Evolutionary conservation across 2,797 vertebrate species (phyloP).

Genomic region (Bradypodion pumilum): DNA sequence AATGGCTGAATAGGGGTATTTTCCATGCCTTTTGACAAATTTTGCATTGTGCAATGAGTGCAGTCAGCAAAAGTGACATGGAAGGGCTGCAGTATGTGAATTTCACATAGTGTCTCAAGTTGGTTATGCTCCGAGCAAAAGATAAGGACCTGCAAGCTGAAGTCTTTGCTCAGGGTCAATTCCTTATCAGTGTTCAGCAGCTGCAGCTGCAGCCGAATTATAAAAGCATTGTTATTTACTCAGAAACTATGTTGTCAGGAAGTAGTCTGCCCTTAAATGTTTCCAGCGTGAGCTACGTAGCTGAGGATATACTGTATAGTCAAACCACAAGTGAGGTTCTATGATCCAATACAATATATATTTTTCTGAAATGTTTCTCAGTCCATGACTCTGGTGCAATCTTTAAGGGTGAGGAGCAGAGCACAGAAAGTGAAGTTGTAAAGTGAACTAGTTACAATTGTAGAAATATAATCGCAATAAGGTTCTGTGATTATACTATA

Average conservation of each 20-base stretch:
- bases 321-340: neutral
- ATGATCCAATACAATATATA: neutral
- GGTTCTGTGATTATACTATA: too few species aligned
- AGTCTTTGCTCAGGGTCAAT: constrained; percentile 26
- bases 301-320: neutral
- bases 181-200: constrained; percentile 27
- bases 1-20: neutral
- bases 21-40: neutral
- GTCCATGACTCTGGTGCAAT: neutral
- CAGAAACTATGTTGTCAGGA: neutral
- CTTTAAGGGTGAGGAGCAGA: neutral
- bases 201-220: constrained; percentile 13
- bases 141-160: constrained; percentile 18
- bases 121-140: neutral
- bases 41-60: neutral
- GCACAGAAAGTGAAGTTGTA: neutral
- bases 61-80: constrained; percentile 13
- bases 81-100: neutral
- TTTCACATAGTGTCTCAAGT: neutral
- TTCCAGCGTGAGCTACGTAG: neutral
- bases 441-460: neutral
- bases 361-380: neutral
- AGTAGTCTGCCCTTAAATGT: constrained; percentile 9
- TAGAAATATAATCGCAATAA: neutral
- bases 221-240: constrained; percentile 14